Evolutionary conservation across 1,140 invertebrate genomes (phyloP), one percentile per base, ranked within the genome.

Genomic region (Euwallacea similis): DNA sequence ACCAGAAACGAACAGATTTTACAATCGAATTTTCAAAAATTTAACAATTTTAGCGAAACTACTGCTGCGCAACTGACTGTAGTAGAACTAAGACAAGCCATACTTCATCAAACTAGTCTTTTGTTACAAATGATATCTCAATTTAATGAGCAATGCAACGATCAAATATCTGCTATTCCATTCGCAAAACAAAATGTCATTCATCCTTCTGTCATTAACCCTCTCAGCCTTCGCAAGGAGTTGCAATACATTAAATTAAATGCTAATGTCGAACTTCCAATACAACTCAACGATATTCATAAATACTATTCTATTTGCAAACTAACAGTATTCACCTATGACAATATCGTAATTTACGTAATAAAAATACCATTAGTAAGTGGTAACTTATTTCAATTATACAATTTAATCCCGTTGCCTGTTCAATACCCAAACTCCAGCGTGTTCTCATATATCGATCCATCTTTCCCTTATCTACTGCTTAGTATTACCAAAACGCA

Each of bases 151-250:
- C 53, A 70, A 59, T 70, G 13, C 53, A 64, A 74, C 44, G 43
- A 63, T 21, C 15, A 56, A 54, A 74, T 63, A 33, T 64, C 58
- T 55, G 42, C 72, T 21, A 71, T 71, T 61, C 43, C 62, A 41
- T 74, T 71, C 61, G 62, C 69, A 15, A 74, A 74, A 62, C 69
- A 74, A 71, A 67, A 67, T 58, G 47, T 74, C 16, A 66, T 74
- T 50, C 72, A 74, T 58, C 63, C 72, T 6, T 53, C n/a, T 33
- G 33, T 71, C n/a, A 56, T 74, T 6, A 61, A 50, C 10, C 71
- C 71, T 13, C 53, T 16, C 33, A 4, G 56, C 10, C 56, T 70
- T 42, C 13, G 55, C 59, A 16, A 65, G 4, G 56, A 62, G 61
- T 15, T 53, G 6, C 8, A 42, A 10, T 59, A 60, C 47, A 58